These are phyloP conservation scores for Hylaeus volcanicus DNA, from an alignment of 1,140 invertebrate species.

Conservation along the genomic window DNA sequence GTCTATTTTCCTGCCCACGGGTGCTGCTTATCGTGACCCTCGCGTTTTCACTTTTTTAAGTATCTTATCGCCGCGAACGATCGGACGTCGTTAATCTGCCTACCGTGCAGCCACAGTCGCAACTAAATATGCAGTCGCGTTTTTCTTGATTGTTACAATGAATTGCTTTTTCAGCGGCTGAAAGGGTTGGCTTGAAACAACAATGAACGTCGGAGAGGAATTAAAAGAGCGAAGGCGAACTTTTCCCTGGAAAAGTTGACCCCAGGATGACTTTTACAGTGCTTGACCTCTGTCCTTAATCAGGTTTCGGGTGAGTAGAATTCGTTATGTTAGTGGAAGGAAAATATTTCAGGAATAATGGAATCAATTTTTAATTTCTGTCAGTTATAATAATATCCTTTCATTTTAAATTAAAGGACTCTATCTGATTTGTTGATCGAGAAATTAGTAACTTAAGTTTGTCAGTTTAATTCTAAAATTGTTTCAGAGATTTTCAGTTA, in stretches of 20 bases:
- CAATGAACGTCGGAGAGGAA: not conserved
- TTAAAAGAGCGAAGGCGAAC: not conserved
- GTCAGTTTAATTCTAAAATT: not conserved
- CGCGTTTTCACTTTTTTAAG: conserved; percentile 8
- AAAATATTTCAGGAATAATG: too few relatives aligned
- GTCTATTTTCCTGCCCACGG: not conserved
- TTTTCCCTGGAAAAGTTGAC: not conserved
- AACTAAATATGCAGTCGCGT: not conserved
- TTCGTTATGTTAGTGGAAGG: too few relatives aligned
- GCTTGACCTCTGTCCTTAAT: too few relatives aligned
- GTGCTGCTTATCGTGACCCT: conserved; percentile 14
- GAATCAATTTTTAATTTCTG: too few relatives aligned
- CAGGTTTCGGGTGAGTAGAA: too few relatives aligned
- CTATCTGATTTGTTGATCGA: too few relatives aligned
- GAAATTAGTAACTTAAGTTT: too few relatives aligned
- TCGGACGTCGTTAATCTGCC: conserved; percentile 10
- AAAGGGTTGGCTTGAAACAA: not conserved
- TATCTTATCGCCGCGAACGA: conserved; percentile 21
- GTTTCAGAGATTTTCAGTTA: too few relatives aligned
- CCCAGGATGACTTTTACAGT: too few relatives aligned
- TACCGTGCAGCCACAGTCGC: too few relatives aligned
- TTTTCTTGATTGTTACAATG: not conserved
- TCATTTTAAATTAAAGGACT: too few relatives aligned
- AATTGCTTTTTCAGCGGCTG: not conserved
- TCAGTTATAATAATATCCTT: too few relatives aligned